A percentile compares a stretch with the other conserved stretches of the same genome.
These are phyloP conservation scores for Myripristis jacobus DNA, from an alignment of 2,797 vertebrate genomes.

Conservation along the genomic window DNA sequence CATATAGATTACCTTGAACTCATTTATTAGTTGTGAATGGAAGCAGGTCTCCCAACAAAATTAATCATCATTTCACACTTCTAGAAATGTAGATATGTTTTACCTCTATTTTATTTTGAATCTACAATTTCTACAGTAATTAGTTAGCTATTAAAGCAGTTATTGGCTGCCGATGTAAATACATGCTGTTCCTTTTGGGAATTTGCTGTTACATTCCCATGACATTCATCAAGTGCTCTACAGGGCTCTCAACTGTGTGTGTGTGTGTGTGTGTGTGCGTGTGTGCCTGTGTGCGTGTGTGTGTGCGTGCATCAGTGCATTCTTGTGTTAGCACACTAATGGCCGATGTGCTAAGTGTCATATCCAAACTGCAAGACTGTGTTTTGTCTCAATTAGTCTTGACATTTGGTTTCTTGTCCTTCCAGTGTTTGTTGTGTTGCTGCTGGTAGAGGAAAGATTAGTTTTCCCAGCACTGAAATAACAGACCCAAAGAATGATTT, in stretches of 20 bases:
- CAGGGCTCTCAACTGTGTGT: slow-evolving; percentile 45
- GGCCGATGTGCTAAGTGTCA: slow-evolving; percentile 56
- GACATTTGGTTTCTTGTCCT: slow-evolving; percentile 19
- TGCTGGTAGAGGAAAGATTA: slow-evolving; percentile 31
- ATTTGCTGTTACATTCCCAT: slow-evolving; percentile 66
- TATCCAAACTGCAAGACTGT: slow-evolving; percentile 41
- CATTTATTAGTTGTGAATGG: no score
- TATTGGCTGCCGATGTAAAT: slow-evolving; percentile 30
- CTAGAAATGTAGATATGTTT: neutral
- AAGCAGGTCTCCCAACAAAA: no score
- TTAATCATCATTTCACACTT: neutral
- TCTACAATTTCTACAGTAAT: slow-evolving; percentile 11
- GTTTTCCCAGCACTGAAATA: slow-evolving; percentile 41
- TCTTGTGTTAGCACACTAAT: slow-evolving; percentile 43
- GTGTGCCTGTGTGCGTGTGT: neutral
- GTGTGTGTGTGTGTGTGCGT: slow-evolving; percentile 1
- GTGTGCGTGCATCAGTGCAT: slow-evolving; percentile 29
- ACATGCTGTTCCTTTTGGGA: slow-evolving; percentile 52
- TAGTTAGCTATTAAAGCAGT: slow-evolving; percentile 22
- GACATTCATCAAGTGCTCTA: slow-evolving; percentile 60
- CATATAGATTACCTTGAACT: no score
- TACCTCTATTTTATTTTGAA: slow-evolving; percentile 24
- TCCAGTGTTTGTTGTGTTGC: slow-evolving; percentile 13
- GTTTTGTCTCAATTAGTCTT: slow-evolving; percentile 31
- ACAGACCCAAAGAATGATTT: slow-evolving; percentile 4